Evolutionary conservation across 2,888 invertebrate genomes (phyloP).

Genomic region (Cistogaster globosa): DNA sequence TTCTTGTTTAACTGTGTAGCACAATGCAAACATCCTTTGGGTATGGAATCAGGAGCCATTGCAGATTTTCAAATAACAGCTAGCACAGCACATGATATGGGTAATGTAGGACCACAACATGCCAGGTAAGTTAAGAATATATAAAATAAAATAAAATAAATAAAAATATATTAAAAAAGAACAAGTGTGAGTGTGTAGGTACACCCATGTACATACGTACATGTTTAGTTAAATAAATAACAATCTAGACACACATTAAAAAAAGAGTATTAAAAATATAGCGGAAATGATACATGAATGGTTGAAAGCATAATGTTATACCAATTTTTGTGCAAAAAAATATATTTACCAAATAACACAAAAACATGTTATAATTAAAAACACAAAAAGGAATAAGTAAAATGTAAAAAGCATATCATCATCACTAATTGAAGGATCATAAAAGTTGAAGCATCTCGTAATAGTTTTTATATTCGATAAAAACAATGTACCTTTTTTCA

Average conservation of each 20-base stretch:
- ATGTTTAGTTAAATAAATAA: conserved; percentile 49
- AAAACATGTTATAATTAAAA: no score
- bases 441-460: no score
- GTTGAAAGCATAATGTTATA: no score
- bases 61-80: conserved; percentile 90
- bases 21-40: conserved; percentile 87
- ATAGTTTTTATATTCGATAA: no score
- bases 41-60: conserved; percentile 92
- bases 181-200: conserved; percentile 26
- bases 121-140: conserved; percentile 86
- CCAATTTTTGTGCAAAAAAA: no score
- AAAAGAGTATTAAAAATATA: background rate
- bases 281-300: no score
- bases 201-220: background rate
- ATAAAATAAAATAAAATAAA: conserved; percentile 16
- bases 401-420: no score
- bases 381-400: no score
- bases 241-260: background rate
- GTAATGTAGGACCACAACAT: conserved; percentile 91
- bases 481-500: no score
- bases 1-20: conserved; percentile 37
- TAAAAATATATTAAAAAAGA: no score
- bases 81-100: conserved; percentile 91
- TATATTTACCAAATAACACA: no score
- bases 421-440: no score